Evolutionary conservation across 2,888 invertebrate genomes (phyloP).

Genomic region (Calliphora vomitoria): DNA sequence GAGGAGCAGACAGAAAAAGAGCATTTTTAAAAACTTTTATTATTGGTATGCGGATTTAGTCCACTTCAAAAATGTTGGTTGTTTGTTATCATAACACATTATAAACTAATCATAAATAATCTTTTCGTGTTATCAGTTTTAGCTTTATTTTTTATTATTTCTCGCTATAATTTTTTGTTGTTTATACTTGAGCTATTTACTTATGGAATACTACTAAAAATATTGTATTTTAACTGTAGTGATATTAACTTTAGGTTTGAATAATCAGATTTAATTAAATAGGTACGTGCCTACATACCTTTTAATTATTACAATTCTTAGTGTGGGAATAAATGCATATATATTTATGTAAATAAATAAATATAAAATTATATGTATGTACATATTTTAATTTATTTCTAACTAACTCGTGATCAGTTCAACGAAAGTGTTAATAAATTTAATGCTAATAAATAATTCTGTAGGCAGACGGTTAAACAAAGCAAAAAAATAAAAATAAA

Average conservation of each 20-base stretch:
- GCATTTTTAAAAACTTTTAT: not conserved
- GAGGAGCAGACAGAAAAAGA: not conserved
- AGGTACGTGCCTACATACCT: no score
- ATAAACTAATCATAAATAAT: conserved; percentile 38
- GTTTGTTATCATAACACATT: conserved; percentile 24
- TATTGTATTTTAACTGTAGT: not conserved
- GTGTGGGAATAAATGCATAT: conserved; percentile 20
- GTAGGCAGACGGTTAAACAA: not conserved
- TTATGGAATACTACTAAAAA: not conserved
- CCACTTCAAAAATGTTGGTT: not conserved
- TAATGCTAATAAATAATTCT: not conserved
- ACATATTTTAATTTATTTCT: not conserved
- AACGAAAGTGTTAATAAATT: conserved; percentile 22
- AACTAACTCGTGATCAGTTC: conserved; percentile 17
- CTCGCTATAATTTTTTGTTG: not conserved
- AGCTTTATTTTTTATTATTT: not conserved
- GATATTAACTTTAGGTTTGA: not conserved
- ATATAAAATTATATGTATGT: no score
- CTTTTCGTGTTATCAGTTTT: conserved; percentile 47
- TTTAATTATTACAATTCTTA: not conserved
- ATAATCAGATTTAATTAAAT: not conserved
- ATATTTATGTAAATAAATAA: not conserved
- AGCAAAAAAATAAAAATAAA: not conserved
- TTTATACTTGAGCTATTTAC: not conserved
- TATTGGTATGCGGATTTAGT: conserved; percentile 12